These are phyloP conservation scores for Epirrhoe tristata DNA, from an alignment of 2,888 invertebrate species.

Conservation along the genomic window DNA sequence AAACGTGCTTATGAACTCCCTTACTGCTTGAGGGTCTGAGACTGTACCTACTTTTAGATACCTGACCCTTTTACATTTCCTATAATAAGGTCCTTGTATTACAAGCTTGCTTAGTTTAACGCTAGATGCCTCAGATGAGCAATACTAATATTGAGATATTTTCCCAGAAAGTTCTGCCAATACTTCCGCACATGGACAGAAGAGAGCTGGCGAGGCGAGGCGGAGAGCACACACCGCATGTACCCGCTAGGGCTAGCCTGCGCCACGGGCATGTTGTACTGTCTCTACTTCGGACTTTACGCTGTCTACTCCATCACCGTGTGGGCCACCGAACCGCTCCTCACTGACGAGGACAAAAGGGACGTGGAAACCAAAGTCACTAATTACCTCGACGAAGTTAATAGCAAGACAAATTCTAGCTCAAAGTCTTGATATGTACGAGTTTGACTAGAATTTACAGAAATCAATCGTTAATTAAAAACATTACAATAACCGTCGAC, in stretches of 20 bases:
- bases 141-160: not conserved
- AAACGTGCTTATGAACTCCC: too few species aligned
- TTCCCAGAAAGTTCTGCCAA: conserved; percentile 61
- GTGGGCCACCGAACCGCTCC: conserved; percentile 72
- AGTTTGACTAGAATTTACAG: not conserved
- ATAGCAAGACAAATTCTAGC: conserved; percentile 46
- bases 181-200: conserved; percentile 71
- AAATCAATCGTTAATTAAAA: not conserved
- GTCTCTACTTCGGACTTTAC: conserved; percentile 58
- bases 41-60: too few species aligned
- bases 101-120: too few species aligned
- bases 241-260: conserved; percentile 56
- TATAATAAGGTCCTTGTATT: too few species aligned
- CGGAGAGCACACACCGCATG: conserved; percentile 47
- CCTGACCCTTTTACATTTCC: too few species aligned
- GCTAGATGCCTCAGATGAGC: too few species aligned
- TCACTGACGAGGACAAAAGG: conserved; percentile 48
- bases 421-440: not conserved
- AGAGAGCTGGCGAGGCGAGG: conserved; percentile 57
- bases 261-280: conserved; percentile 61
- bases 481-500: not conserved
- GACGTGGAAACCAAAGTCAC: conserved; percentile 52
- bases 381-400: conserved; percentile 56
- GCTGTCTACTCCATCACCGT: conserved; percentile 55
- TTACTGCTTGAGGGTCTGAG: too few species aligned